Conservation (phyloP, 1,140 invertebrate genomes). For the Penaeus indicus region DNA sequence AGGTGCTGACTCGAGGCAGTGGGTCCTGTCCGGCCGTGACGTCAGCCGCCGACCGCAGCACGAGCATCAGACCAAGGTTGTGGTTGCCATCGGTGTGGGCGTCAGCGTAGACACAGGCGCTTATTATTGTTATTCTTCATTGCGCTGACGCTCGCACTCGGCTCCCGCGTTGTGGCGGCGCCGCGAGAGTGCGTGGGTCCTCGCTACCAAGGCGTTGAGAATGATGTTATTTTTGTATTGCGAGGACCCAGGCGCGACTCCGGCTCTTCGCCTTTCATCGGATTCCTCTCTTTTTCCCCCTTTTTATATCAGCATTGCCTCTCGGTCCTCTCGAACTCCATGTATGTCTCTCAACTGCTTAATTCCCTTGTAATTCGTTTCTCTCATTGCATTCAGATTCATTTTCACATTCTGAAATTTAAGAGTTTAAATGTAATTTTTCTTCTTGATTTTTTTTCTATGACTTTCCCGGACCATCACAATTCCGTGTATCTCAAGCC, state of each 20-base stretch:
- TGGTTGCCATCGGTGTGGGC: constrained; percentile 12
- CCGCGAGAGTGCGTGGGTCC: neutral
- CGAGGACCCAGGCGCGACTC: constrained; percentile 10
- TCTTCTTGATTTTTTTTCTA: too few species aligned
- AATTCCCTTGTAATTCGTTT: too few species aligned
- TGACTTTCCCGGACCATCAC: too few species aligned
- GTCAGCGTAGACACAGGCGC: constrained; percentile 52
- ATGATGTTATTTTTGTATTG: constrained; percentile 50
- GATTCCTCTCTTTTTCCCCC: neutral
- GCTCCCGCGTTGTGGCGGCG: too few species aligned
- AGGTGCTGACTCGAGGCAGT: neutral
- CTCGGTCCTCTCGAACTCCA: too few species aligned
- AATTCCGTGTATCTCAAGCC: too few species aligned
- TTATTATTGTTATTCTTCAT: constrained; percentile 53
- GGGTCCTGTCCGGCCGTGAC: constrained; percentile 5
- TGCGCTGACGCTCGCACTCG: constrained; percentile 21
- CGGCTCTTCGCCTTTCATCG: neutral
- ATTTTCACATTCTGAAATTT: too few species aligned
- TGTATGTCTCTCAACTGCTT: too few species aligned
- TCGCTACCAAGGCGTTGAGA: constrained; percentile 32
- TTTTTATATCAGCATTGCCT: too few species aligned
- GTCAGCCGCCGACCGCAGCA: constrained; percentile 14
- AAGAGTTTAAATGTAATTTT: too few species aligned
- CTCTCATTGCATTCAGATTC: too few species aligned
- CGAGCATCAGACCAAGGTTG: neutral